Conservation (phyloP, 2,113 vertebrate species). For the Nyctereutes procyonoides region DNA sequence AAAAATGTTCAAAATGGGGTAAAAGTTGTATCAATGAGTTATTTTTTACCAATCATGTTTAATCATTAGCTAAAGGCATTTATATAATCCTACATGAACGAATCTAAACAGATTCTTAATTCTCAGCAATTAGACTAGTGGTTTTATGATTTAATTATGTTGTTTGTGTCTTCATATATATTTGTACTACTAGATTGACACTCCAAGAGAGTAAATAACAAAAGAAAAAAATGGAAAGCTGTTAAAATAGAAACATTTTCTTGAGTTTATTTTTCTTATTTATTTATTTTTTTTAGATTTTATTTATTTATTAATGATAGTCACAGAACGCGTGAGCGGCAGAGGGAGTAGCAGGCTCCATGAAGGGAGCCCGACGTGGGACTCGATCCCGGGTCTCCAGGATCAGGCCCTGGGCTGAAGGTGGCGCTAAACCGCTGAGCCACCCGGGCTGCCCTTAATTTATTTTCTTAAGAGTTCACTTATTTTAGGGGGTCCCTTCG, state of each 20-base stretch:
- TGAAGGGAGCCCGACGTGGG: no score
- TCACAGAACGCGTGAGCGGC: no score
- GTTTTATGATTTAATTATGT: conserved; percentile 15
- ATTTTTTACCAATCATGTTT: conserved; percentile 58
- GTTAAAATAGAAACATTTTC: conserved; percentile 34
- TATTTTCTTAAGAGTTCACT: no score
- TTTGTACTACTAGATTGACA: background rate
- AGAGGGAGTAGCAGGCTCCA: no score
- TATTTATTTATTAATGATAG: no score
- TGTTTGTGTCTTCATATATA: background rate
- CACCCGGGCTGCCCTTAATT: no score
- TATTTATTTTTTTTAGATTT: no score
- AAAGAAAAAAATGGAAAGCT: background rate
- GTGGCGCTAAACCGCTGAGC: no score
- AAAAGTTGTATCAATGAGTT: conserved; percentile 57
- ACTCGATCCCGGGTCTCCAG: no score
- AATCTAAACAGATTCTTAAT: conserved; percentile 47
- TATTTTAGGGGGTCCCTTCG: no score
- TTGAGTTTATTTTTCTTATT: background rate
- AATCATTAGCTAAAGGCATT: conserved; percentile 42
- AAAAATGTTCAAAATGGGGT: conserved; percentile 11
- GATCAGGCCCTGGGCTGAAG: no score
- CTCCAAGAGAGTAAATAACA: background rate
- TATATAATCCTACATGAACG: conserved; percentile 27
- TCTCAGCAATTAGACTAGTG: conserved; percentile 51